These are phyloP conservation scores for Parapsyche elsis DNA, from an alignment of 1,140 invertebrate species.

Conservation along the genomic window DNA sequence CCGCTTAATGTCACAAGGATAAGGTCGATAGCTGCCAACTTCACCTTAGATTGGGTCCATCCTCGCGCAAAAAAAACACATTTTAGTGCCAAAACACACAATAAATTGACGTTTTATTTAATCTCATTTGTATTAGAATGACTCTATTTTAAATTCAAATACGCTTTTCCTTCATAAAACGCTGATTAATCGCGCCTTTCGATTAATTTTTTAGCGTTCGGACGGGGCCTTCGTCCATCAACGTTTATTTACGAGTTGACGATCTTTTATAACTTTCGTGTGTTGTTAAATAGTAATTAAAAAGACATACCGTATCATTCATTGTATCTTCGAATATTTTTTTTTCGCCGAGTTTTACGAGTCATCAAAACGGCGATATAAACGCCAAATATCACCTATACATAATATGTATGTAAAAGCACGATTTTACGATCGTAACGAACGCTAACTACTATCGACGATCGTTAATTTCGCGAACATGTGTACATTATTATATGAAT, in stretches of 20 bases:
- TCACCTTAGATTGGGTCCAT: slow-evolving; percentile 14
- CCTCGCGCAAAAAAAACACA: background rate
- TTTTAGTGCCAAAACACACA: background rate
- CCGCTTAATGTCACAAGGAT: slow-evolving; percentile 25
- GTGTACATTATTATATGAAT: too few relatives aligned
- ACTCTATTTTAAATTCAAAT: slow-evolving; percentile 16
- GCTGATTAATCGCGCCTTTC: background rate
- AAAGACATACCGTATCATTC: background rate
- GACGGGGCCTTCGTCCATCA: background rate
- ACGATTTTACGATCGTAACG: slow-evolving; percentile 1
- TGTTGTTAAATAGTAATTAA: background rate
- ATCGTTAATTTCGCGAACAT: slow-evolving; percentile 1
- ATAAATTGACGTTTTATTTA: background rate
- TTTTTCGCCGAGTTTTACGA: background rate
- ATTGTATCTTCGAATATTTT: background rate
- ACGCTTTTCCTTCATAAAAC: background rate
- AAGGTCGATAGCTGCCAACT: background rate
- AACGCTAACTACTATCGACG: slow-evolving; percentile 17
- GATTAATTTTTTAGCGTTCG: background rate
- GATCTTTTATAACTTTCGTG: background rate
- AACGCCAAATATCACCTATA: slow-evolving; percentile 2
- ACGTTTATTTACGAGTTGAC: background rate
- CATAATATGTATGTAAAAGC: background rate
- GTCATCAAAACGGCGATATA: slow-evolving; percentile 9
- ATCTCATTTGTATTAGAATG: background rate